Percentiles rank a stretch among this genome's conserved stretches.
These are phyloP conservation scores for Smithornis capensis DNA, from an alignment of 2,113 vertebrate genomes.

Conservation along the genomic window DNA sequence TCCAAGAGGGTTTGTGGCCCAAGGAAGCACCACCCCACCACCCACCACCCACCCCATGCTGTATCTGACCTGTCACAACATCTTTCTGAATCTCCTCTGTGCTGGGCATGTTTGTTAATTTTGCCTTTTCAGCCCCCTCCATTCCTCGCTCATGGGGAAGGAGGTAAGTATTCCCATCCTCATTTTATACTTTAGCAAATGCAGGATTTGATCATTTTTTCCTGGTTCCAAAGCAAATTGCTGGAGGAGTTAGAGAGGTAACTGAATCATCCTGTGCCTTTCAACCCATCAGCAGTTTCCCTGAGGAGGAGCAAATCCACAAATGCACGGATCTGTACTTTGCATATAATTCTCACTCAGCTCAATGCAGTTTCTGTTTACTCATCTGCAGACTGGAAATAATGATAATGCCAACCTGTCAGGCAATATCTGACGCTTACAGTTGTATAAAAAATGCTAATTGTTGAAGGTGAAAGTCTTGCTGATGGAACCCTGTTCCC, in stretches of 20 bases:
- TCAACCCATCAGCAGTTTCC: background rate
- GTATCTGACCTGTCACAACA: background rate
- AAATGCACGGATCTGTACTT: background rate
- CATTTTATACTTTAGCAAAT: background rate
- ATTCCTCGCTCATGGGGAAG: background rate
- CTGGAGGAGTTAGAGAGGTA: background rate
- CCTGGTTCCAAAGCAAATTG: background rate
- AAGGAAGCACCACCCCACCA: background rate
- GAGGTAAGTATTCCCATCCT: background rate
- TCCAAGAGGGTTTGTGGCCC: background rate
- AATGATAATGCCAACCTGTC: conserved; percentile 20
- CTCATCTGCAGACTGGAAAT: conserved; percentile 19
- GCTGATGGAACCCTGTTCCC: background rate
- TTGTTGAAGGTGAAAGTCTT: background rate
- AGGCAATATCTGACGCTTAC: conserved; percentile 1
- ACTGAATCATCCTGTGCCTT: background rate
- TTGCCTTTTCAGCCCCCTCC: background rate
- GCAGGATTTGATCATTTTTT: background rate
- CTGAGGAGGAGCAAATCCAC: background rate
- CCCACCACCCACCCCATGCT: no score
- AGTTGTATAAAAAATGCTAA: conserved; percentile 22
- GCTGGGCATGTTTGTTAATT: background rate
- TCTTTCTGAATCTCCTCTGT: background rate
- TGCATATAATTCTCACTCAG: conserved; percentile 10
- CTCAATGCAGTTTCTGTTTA: conserved; percentile 15